These are phyloP conservation scores for Clarias platycephalus DNA, from an alignment of 2,797 vertebrate genomes.

Conservation along the genomic window DNA sequence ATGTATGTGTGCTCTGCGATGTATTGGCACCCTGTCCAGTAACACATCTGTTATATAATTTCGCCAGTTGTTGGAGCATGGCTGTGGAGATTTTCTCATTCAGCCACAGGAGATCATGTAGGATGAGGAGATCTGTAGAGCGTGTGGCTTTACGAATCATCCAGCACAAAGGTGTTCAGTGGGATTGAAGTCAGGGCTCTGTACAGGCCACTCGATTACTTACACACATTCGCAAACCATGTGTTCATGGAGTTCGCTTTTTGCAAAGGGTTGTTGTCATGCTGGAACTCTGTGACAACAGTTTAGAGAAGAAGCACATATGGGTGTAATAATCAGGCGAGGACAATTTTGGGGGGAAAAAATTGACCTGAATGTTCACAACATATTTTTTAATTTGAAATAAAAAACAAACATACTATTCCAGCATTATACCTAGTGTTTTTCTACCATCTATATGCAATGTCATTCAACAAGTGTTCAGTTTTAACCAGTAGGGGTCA, in stretches of 20 bases:
- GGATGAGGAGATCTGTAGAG: background rate
- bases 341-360: background rate
- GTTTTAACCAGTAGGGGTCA: slow-evolving; percentile 41
- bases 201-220: background rate
- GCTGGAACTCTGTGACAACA: background rate
- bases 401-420: no score
- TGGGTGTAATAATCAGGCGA: background rate
- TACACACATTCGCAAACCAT: background rate
- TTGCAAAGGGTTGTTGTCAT: background rate
- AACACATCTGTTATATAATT: no score
- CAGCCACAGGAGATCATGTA: background rate
- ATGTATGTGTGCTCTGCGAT: no score
- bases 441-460: background rate
- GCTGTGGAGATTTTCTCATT: background rate
- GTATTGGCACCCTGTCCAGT: no score
- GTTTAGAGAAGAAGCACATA: background rate
- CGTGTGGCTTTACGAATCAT: background rate
- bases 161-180: background rate
- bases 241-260: background rate
- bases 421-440: background rate
- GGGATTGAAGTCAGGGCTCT: background rate
- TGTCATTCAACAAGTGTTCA: background rate
- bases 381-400: background rate
- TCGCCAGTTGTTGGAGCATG: background rate
- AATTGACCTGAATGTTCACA: no score